Evolutionary conservation across 2,888 invertebrate species (phyloP).

Genomic region (Graphium colonna): DNA sequence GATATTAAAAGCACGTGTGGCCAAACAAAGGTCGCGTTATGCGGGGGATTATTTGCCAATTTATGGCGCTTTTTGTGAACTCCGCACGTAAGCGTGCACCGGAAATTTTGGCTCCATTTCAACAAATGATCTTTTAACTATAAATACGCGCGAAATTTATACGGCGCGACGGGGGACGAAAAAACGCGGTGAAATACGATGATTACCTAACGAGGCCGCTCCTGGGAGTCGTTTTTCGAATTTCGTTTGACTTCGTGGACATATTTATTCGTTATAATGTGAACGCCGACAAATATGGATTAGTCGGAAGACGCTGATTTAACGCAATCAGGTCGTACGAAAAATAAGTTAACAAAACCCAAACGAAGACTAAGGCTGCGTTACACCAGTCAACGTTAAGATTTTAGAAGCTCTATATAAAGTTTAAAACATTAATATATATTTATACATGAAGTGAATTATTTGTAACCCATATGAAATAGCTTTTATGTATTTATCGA

Average conservation of each 20-base stretch:
- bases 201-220: conserved; percentile 42
- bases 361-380: too few species aligned
- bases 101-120: conserved; percentile 79
- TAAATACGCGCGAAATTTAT: conserved; percentile 64
- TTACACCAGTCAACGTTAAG: too few species aligned
- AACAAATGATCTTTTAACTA: conserved; percentile 76
- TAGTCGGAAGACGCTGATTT: too few species aligned
- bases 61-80: conserved; percentile 78
- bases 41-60: conserved; percentile 80
- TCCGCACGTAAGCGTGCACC: conserved; percentile 71
- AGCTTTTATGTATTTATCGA: too few species aligned
- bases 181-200: conserved; percentile 46
- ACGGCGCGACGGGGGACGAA: conserved; percentile 51
- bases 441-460: too few species aligned
- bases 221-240: conserved; percentile 39
- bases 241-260: conserved; percentile 10
- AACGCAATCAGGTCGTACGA: too few species aligned
- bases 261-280: conserved; percentile 15
- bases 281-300: background rate
- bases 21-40: conserved; percentile 80
- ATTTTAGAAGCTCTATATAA: too few species aligned
- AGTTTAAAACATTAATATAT: too few species aligned
- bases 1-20: conserved; percentile 80
- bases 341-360: too few species aligned
- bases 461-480: too few species aligned